phyloP scores from a whole-genome alignment of 2,888 invertebrate genomes.

The Ectemnius lituratus region DNA sequence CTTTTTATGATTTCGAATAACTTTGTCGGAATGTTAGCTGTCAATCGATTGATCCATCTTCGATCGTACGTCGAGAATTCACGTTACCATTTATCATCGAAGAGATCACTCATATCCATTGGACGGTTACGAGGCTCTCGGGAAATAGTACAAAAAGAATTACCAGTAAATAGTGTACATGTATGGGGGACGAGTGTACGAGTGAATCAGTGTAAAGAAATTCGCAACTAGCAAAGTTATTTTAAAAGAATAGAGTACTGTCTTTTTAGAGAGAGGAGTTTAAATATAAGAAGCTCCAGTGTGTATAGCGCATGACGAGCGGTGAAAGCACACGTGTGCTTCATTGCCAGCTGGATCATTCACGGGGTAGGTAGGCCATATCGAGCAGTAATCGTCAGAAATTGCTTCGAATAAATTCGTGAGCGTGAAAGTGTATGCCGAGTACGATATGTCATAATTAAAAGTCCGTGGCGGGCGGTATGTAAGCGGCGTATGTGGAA shows the following conservation, averaged over 20 bases:
- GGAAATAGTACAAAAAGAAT: not conserved
- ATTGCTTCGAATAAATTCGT: too few species aligned
- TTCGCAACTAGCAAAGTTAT: too few species aligned
- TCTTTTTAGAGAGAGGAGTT: not conserved
- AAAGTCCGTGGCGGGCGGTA: slow-evolving; percentile 2
- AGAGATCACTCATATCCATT: not conserved
- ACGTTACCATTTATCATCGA: not conserved
- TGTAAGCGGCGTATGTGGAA: slow-evolving; percentile 19
- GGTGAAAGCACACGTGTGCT: not conserved
- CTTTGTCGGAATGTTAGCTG: not conserved
- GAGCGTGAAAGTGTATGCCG: slow-evolving; percentile 4
- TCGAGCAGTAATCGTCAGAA: too few species aligned
- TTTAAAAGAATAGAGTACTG: not conserved
- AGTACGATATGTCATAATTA: slow-evolving; percentile 10
- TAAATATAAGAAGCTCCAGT: not conserved
- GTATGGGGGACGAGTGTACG: not conserved
- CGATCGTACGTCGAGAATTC: not conserved
- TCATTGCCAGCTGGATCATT: too few species aligned
- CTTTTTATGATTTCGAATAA: not conserved
- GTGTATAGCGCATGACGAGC: not conserved
- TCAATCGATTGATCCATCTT: not conserved
- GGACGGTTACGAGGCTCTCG: slow-evolving; percentile 2
- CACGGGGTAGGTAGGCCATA: too few species aligned
- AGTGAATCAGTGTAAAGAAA: not conserved
- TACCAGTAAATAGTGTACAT: slow-evolving; percentile 4